Evolutionary conservation across 1,140 invertebrate genomes (phyloP).

Genomic region (Subanguina moxae): DNA sequence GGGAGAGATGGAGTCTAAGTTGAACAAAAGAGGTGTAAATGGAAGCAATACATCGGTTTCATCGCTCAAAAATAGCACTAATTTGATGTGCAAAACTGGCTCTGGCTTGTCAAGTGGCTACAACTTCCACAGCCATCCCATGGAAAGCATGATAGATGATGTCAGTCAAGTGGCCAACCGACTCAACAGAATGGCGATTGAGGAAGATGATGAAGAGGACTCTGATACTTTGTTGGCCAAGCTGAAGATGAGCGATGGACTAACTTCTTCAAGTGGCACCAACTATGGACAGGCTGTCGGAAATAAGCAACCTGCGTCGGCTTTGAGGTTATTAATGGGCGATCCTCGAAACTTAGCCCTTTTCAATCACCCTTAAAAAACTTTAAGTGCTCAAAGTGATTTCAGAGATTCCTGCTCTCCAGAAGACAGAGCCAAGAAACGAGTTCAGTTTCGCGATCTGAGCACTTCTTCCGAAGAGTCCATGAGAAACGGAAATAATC

Average conservation of each 20-base stretch:
- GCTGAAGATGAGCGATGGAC: too few species aligned
- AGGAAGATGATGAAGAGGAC: not conserved
- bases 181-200: not conserved
- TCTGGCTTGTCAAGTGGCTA: not conserved
- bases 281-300: not conserved
- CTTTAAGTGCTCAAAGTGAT: not conserved
- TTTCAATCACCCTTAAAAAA: too few species aligned
- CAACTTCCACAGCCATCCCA: not conserved
- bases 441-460: conserved; percentile 30
- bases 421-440: conserved; percentile 26
- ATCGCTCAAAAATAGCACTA: not conserved
- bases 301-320: not conserved
- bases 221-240: not conserved
- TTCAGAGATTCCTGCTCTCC: conserved; percentile 8
- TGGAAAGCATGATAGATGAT: conserved; percentile 5
- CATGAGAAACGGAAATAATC: conserved; percentile 15
- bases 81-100: not conserved
- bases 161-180: conserved; percentile 7
- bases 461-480: not conserved
- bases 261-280: not conserved
- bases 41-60: too few species aligned
- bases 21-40: not conserved
- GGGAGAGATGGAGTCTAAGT: conserved; percentile 6
- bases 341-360: too few species aligned
- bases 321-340: not conserved